Evolutionary conservation across 2,797 vertebrate genomes (phyloP).

Genomic region (Poeciliopsis turneri): DNA sequence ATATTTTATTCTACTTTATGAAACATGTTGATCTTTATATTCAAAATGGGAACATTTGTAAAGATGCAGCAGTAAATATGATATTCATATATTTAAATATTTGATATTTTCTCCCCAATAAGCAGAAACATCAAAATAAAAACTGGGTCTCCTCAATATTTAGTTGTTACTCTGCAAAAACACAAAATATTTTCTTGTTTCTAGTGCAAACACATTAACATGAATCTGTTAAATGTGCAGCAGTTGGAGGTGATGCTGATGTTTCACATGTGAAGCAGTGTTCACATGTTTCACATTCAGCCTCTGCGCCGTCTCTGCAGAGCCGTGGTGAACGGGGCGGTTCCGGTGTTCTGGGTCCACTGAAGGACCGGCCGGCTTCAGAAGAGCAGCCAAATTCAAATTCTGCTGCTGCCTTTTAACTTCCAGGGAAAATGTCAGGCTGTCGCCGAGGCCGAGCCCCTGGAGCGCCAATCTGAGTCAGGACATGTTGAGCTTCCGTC

Average conservation of each 20-base stretch:
- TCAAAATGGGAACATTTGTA: too few relatives aligned
- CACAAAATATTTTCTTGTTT: too few relatives aligned
- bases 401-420: background rate
- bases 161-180: too few relatives aligned
- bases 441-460: background rate
- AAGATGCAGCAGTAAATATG: too few relatives aligned
- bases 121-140: too few relatives aligned
- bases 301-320: conserved; percentile 3
- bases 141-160: too few relatives aligned
- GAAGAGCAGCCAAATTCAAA: background rate
- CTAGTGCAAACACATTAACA: too few relatives aligned
- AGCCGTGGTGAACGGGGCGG: conserved; percentile 1
- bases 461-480: background rate
- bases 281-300: background rate
- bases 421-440: background rate
- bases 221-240: background rate
- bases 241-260: background rate
- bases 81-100: too few relatives aligned
- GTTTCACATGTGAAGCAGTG: background rate
- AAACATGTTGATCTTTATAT: too few relatives aligned
- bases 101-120: too few relatives aligned
- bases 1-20: too few relatives aligned
- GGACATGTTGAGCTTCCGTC: background rate
- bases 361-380: background rate
- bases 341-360: background rate